Conservation (phyloP, 2,888 invertebrate species). For the Euplagia quadripunctaria region DNA sequence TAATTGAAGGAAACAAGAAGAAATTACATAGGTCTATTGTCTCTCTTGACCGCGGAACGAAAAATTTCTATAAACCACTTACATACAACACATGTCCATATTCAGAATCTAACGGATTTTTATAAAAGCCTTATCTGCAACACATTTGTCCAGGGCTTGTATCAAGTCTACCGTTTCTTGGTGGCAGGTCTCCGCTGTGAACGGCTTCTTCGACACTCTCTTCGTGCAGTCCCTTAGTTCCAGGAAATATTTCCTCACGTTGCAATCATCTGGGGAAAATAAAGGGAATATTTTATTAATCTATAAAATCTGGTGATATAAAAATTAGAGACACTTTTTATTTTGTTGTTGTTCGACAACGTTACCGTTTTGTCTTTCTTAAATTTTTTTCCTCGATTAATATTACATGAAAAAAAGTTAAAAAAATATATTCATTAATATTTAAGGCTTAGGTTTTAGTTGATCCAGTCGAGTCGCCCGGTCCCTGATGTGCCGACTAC, state of each 20-base stretch:
- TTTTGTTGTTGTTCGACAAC: no score
- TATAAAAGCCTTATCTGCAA: conserved; percentile 64
- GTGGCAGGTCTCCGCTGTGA: conserved; percentile 75
- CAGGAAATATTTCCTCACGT: conserved; percentile 56
- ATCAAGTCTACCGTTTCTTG: conserved; percentile 72
- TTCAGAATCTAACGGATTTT: conserved; percentile 42
- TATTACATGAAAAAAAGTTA: no score
- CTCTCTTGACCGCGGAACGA: background rate
- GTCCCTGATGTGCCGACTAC: no score
- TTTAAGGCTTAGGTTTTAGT: no score
- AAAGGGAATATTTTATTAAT: background rate
- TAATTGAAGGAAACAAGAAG: background rate
- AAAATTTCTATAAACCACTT: background rate
- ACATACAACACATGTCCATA: background rate
- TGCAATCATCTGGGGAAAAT: conserved; percentile 61
- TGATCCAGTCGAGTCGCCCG: no score
- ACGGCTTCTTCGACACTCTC: conserved; percentile 63
- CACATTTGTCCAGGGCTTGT: conserved; percentile 71
- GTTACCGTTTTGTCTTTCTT: no score
- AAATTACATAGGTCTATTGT: background rate
- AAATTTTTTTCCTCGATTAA: no score
- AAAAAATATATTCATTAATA: no score
- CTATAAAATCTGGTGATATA: background rate
- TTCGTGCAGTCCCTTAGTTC: conserved; percentile 61
- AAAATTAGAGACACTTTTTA: no score